Conservation (phyloP, 1,140 invertebrate genomes). For the Drosophila persimilis region DNA sequence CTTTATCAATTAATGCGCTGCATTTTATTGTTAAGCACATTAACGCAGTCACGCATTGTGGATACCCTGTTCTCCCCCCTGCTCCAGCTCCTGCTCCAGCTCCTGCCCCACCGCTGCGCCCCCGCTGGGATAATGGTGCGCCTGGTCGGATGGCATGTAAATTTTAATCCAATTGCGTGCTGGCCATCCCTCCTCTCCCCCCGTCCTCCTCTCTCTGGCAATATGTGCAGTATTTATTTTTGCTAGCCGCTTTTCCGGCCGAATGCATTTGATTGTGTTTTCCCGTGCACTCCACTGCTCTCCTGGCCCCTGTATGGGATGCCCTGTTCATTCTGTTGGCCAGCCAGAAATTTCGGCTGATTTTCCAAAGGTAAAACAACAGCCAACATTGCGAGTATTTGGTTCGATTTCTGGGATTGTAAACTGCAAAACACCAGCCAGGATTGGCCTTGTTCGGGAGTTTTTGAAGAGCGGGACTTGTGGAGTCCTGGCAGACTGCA, state of each 20-base stretch:
- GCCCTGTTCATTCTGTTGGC: constrained; percentile 62
- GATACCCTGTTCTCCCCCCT: constrained; percentile 12
- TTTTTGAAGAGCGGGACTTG: no score
- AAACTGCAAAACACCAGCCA: constrained; percentile 27
- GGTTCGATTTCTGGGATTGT: constrained; percentile 25
- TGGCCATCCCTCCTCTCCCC: constrained; percentile 42
- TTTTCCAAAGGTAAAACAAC: constrained; percentile 64
- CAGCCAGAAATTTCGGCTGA: constrained; percentile 54
- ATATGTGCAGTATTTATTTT: constrained; percentile 72
- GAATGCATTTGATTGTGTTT: constrained; percentile 80
- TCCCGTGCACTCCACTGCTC: constrained; percentile 44
- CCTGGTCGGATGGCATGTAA: constrained; percentile 74
- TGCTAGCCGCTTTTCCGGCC: constrained; percentile 73
- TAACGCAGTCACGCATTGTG: constrained; percentile 74
- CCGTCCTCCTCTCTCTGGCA: constrained; percentile 15
- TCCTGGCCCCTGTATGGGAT: constrained; percentile 26
- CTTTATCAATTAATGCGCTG: constrained; percentile 79
- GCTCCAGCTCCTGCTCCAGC: background rate
- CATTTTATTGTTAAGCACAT: constrained; percentile 81
- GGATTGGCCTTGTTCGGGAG: constrained; percentile 2
- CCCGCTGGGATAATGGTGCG: constrained; percentile 62
- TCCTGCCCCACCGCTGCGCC: background rate
- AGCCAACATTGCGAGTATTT: constrained; percentile 5
- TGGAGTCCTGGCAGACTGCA: no score
- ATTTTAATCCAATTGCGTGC: constrained; percentile 81